Evolutionary conservation across 2,113 vertebrate genomes (phyloP).

Genomic region (Tetraodon nigroviridis): DNA sequence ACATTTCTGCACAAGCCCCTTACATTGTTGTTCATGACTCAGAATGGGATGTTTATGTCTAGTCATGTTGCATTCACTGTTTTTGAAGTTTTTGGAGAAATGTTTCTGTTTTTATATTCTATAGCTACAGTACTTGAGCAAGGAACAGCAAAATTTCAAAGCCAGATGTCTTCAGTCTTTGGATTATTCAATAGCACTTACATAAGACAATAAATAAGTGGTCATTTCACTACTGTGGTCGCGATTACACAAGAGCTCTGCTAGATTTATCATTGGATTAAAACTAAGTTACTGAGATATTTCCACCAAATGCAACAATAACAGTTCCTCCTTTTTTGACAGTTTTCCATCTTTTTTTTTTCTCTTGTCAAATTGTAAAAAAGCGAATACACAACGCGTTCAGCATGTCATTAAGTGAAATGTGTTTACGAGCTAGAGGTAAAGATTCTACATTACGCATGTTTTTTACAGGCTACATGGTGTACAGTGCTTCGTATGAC

Average conservation of each 20-base stretch:
- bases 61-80: background rate
- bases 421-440: too few species aligned
- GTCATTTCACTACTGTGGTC: background rate
- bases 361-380: too few species aligned
- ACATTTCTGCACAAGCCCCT: too few species aligned
- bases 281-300: background rate
- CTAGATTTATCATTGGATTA: background rate
- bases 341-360: background rate
- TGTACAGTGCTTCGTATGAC: conserved; percentile 94
- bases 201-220: background rate
- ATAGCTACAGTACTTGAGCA: background rate
- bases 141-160: too few species aligned
- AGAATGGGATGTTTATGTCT: background rate
- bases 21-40: too few species aligned
- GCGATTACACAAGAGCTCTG: background rate
- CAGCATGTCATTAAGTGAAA: too few species aligned
- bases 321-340: background rate
- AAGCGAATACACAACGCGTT: too few species aligned
- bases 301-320: background rate
- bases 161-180: background rate
- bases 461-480: conserved; percentile 83
- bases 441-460: background rate
- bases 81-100: background rate
- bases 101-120: background rate
- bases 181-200: background rate